Conservation (phyloP, 2,113 vertebrate genomes). For the Scomber colias region DNA sequence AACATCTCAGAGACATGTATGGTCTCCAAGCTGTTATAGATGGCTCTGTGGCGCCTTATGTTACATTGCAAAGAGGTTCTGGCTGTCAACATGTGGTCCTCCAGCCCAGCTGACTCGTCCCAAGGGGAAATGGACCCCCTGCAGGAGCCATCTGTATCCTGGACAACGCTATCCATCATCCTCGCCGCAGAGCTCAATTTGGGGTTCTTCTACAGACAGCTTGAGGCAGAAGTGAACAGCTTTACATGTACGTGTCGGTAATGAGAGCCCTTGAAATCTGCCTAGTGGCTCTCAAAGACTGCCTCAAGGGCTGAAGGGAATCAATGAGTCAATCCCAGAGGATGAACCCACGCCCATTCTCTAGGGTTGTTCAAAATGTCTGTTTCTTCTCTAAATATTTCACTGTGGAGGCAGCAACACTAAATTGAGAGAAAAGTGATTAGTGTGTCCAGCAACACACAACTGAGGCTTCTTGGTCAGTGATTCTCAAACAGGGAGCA, state of each 20-base stretch:
- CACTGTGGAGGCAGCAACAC: constrained; percentile 22
- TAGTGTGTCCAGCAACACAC: constrained; percentile 3
- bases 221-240: constrained; percentile 69
- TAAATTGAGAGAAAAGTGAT: constrained; percentile 48
- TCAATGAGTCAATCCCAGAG: constrained; percentile 72
- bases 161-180: constrained; percentile 81
- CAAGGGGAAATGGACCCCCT: constrained; percentile 68
- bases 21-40: constrained; percentile 56
- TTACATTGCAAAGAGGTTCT: constrained; percentile 57
- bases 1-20: constrained; percentile 40
- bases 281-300: constrained; percentile 68
- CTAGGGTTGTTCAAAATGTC: constrained; percentile 47
- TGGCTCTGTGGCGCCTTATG: constrained; percentile 54
- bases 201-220: constrained; percentile 67
- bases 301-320: constrained; percentile 69
- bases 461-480: not conserved
- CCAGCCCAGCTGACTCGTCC: constrained; percentile 65
- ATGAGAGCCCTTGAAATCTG: constrained; percentile 79
- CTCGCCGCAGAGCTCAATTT: constrained; percentile 67
- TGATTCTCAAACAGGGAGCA: not conserved
- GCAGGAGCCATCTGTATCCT: constrained; percentile 80
- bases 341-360: constrained; percentile 59
- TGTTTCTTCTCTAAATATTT: constrained; percentile 26
- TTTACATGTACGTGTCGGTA: constrained; percentile 76
- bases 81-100: constrained; percentile 73